Evolutionary conservation across 2,888 invertebrate species (phyloP), one percentile per base, ranked within the genome.

Genomic region (Neoitamus cyanurus): DNA sequence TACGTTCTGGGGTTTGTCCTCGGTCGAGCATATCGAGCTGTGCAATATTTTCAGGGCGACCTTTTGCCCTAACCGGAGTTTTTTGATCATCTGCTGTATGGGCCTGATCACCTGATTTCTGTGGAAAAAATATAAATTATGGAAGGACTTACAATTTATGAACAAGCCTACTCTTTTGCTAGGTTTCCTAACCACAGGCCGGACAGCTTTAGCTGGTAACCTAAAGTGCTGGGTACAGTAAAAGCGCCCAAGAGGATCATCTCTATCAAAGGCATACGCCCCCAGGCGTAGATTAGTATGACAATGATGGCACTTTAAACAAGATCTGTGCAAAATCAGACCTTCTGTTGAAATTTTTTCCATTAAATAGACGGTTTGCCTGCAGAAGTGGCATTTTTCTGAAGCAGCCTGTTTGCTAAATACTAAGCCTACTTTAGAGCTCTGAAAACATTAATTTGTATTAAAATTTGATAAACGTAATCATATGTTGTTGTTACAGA

Each of bases 291-390:
- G 93, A 85, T 95, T 95, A 3, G 95, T 94, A 88, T 95, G 95
- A 92, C 98, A 99, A 90, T 97, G 97, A 90, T 97, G 96, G 92
- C 99, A 99, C 86, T 97, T 95, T 92, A 99, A 97, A 92, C 99
- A 99, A 70, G 96, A 95, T 85, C 98, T 94, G 92, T 99, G 98
- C 90, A 98, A 94, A 89, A 96, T 96, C 88, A 96, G 93, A 15
- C 97, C 97, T 92, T 97, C 97, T 2, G 98, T 97, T 72, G 94
- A 95, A 87, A 98, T 94, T 87, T 97, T 94, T 91, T 99, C 98
- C 93, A 98, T 97, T 34, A 98, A 94, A 91, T 99, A 99, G 83
- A 99, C 98, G 70, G 97, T 94, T 91, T 96, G 96, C 83, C 95
- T 94, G 92, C 99, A 99, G 92, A 98, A 97, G 92, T 95, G 97